phyloP scores from a whole-genome alignment of 2,888 invertebrate species.

The Chrysopilus asiliformis region DNA sequence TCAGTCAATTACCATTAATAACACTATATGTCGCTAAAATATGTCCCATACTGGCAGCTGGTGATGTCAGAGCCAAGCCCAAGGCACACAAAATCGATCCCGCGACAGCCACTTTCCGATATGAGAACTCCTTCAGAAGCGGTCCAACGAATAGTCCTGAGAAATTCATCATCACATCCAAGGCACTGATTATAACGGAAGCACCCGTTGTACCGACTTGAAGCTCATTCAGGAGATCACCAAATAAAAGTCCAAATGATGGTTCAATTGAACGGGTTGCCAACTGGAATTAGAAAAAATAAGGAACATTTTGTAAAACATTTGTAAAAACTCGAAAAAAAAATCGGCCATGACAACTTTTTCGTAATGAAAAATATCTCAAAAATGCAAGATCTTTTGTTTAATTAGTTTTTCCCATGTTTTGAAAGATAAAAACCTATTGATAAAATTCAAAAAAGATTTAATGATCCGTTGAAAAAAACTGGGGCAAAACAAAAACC shows the following conservation, averaged over 20 bases:
- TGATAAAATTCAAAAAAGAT: no score
- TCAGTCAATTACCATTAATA: conserved; percentile 47
- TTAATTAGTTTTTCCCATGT: no score
- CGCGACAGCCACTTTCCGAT: conserved; percentile 54
- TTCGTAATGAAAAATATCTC: no score
- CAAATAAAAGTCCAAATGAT: conserved; percentile 67
- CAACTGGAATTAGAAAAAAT: conserved; percentile 50
- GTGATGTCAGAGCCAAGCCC: conserved; percentile 52
- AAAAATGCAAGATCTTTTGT: no score
- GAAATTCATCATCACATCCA: conserved; percentile 66
- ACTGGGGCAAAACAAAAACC: no score
- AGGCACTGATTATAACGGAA: conserved; percentile 58
- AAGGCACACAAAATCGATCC: conserved; percentile 52
- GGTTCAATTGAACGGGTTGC: conserved; percentile 69
- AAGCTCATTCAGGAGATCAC: conserved; percentile 53
- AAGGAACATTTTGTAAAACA: no score
- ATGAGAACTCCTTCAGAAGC: conserved; percentile 60
- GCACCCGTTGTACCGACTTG: conserved; percentile 63
- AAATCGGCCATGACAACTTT: no score
- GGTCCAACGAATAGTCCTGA: conserved; percentile 65
- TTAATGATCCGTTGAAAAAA: no score
- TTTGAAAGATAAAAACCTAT: no score
- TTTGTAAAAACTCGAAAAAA: no score
- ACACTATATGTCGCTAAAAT: conserved; percentile 60
- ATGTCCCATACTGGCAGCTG: conserved; percentile 57